Conservation (phyloP, 2,797 vertebrate genomes). For the Coregonus sp. region DNA sequence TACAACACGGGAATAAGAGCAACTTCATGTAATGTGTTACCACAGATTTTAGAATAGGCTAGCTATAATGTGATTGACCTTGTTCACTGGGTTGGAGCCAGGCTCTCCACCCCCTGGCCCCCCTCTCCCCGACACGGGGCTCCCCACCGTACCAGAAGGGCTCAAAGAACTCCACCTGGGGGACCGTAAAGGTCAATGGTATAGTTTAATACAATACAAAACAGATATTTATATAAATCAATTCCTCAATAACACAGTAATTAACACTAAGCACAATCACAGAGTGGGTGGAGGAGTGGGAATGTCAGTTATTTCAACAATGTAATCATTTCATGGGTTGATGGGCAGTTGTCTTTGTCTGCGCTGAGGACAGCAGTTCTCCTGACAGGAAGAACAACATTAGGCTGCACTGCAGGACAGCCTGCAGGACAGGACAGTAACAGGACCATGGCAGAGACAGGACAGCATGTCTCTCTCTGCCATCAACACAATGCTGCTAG, state of each 20-base stretch:
- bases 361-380: not conserved
- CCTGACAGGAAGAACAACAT: not conserved
- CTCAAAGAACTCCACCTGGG: slow-evolving; percentile 95
- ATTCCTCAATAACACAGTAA: not conserved
- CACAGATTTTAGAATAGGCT: not conserved
- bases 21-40: not conserved
- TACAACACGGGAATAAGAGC: not conserved
- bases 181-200: not conserved
- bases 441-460: not conserved
- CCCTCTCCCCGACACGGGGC: slow-evolving; percentile 87
- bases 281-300: not conserved
- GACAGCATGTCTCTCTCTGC: too few species aligned
- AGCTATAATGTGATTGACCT: slow-evolving; percentile 72
- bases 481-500: too few species aligned
- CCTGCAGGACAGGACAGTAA: not conserved
- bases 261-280: not conserved
- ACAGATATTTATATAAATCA: too few species aligned
- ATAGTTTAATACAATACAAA: not conserved
- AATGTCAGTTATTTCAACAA: not conserved
- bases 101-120: slow-evolving; percentile 89
- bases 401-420: not conserved
- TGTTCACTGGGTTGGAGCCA: slow-evolving; percentile 82
- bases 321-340: not conserved
- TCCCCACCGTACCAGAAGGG: slow-evolving; percentile 98
- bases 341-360: not conserved